Percentiles rank a stretch among this genome's conserved stretches.
These are phyloP conservation scores for Sesia apiformis DNA, from an alignment of 2,888 invertebrate genomes.

Conservation along the genomic window DNA sequence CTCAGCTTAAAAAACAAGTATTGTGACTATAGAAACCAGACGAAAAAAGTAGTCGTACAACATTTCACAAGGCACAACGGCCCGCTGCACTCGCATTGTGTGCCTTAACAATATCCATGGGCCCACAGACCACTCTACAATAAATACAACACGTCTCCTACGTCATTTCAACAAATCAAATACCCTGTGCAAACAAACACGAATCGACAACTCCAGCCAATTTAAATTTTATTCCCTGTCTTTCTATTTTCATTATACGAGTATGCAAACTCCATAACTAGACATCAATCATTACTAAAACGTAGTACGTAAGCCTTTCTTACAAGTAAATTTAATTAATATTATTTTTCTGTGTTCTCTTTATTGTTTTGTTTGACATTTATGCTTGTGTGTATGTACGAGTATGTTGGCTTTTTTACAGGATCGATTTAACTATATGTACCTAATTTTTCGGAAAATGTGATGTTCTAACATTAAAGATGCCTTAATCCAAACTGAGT, in stretches of 20 bases:
- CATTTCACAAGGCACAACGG: constrained; percentile 73
- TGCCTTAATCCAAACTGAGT: too few relatives aligned
- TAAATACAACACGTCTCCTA: constrained; percentile 55
- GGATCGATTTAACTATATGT: too few relatives aligned
- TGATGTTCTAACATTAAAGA: too few relatives aligned
- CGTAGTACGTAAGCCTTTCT: too few relatives aligned
- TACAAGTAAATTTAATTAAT: too few relatives aligned
- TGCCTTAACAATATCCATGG: constrained; percentile 65
- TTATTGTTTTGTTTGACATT: too few relatives aligned
- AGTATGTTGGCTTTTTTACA: too few relatives aligned
- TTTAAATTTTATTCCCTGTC: constrained; percentile 32
- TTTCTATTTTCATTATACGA: neutral
- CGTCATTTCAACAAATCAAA: constrained; percentile 65
- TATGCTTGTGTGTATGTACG: too few relatives aligned
- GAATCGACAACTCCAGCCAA: constrained; percentile 56
- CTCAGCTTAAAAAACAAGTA: constrained; percentile 70
- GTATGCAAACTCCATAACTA: too few relatives aligned
- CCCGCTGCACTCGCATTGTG: constrained; percentile 70
- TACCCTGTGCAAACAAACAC: constrained; percentile 53
- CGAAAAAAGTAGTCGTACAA: constrained; percentile 75
- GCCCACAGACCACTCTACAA: constrained; percentile 45
- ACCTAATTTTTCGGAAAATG: too few relatives aligned
- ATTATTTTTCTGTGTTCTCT: too few relatives aligned
- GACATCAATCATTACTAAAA: too few relatives aligned
- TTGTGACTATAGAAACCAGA: constrained; percentile 71